phyloP scores from a whole-genome alignment of 1,140 invertebrate genomes.

The Ceratina australensis region DNA sequence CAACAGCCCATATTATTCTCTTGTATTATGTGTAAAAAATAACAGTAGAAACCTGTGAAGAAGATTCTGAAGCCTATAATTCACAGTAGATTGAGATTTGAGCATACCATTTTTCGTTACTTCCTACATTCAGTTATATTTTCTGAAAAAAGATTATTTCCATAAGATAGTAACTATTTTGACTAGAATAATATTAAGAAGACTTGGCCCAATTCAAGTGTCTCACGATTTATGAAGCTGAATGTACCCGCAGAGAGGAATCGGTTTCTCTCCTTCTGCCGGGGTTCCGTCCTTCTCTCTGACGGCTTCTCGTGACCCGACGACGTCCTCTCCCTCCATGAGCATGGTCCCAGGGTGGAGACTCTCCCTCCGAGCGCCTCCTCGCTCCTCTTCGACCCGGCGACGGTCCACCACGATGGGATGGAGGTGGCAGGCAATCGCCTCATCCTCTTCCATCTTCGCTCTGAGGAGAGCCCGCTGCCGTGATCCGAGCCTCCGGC shows the following conservation, averaged over 20 bases:
- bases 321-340: slow-evolving; percentile 61
- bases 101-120: too few relatives aligned
- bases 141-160: too few relatives aligned
- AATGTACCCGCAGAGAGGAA: neutral
- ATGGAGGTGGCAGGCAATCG: slow-evolving; percentile 42
- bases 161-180: too few relatives aligned
- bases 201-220: too few relatives aligned
- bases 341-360: slow-evolving; percentile 59
- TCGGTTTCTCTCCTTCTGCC: slow-evolving; percentile 45
- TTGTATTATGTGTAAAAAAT: too few relatives aligned
- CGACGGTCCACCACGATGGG: slow-evolving; percentile 31
- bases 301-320: slow-evolving; percentile 54
- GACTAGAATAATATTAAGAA: too few relatives aligned
- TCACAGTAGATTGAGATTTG: too few relatives aligned
- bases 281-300: slow-evolving; percentile 21
- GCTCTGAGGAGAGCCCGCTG: slow-evolving; percentile 41
- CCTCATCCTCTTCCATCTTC: neutral
- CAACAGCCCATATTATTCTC: too few relatives aligned
- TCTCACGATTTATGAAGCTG: too few relatives aligned
- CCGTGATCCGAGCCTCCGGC: slow-evolving; percentile 57
- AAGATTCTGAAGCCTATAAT: too few relatives aligned
- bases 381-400: slow-evolving; percentile 45
- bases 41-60: too few relatives aligned
- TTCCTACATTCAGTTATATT: too few relatives aligned
- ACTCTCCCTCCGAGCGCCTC: slow-evolving; percentile 54